Evolutionary conservation across 2,797 vertebrate genomes (phyloP).

Genomic region (Enteromius trimaculatus): DNA sequence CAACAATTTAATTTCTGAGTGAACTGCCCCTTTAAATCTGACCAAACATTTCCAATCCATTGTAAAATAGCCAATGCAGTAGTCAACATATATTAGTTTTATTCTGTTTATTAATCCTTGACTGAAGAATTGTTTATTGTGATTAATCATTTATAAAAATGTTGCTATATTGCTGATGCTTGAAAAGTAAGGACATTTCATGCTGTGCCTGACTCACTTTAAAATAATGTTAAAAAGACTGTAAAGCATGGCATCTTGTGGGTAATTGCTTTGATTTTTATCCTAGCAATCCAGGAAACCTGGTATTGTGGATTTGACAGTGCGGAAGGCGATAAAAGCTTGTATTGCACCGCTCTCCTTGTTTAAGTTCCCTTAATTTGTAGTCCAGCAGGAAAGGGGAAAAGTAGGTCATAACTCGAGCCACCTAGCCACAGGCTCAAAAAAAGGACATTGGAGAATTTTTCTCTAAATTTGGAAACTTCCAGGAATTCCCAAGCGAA

Average conservation of each 20-base stretch:
- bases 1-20: background rate
- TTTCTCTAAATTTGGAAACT: constrained; percentile 65
- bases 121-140: background rate
- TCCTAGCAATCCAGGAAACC: background rate
- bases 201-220: background rate
- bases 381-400: constrained; percentile 24
- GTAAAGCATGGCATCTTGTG: background rate
- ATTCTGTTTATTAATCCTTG: background rate
- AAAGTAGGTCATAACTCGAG: constrained; percentile 64
- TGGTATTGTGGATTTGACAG: constrained; percentile 4
- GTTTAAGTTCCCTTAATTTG: constrained; percentile 28
- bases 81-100: background rate
- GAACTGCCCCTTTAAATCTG: background rate
- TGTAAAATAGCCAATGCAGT: background rate
- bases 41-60: background rate
- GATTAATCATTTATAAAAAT: background rate
- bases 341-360: background rate
- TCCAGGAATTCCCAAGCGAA: constrained; percentile 21
- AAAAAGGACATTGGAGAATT: constrained; percentile 48
- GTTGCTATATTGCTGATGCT: background rate
- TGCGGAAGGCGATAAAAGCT: background rate
- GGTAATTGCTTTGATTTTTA: background rate
- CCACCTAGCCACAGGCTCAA: constrained; percentile 48
- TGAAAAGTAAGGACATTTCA: background rate
- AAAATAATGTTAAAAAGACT: background rate